Base-by-base conservation (phyloP, 2,888 invertebrate species). In the Drosophila meridionalis region DNA sequence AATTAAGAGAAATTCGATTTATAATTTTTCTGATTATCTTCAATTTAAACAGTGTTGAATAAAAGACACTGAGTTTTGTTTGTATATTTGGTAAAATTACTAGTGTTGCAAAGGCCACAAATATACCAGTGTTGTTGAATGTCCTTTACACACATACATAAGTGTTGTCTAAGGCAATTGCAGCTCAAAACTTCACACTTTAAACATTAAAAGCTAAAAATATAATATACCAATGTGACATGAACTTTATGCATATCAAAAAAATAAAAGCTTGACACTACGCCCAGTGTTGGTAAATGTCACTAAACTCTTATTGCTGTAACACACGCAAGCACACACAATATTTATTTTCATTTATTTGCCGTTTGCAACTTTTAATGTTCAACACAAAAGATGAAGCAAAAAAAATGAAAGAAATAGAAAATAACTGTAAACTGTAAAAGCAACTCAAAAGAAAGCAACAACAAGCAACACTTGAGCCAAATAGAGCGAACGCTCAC, bases 351-450 rank as follows among this genome's bases (percentile, higher is more conserved):
- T 66, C 68, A 75, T 66, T 63, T 79, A 65, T 71, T 74, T 61
- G 68, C 45, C 61, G 48, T 78, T 71, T 79, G 71, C 53, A 66
- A 66, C 55, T 63, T 57, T 62, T 56, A 61, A 69, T 76, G 48
- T 32, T 71, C 40, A 52, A 34, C 59, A 63, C 64, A 72, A 73
- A 38, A 48, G 58, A 56, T 52, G 65, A 7, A 30, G 11, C 47
- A 11, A 45, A 36, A 36, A 59, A 52, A 63, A 50, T 32, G 26
- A 48, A 67, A 56, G 48, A 77, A 63, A 78, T 63, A 76, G 50
- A 67, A 76, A 67, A 77, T 75, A 78, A 60, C 64, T 71, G 80
- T 78, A 75, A 75, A 65, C 70, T 62, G 69, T 59, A 78, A 69
- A 73, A 64, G 55, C 72, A 61, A 61, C 59, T 76, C 62, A 80